Evolutionary conservation across 2,797 vertebrate genomes (phyloP), one percentile per base, ranked within the genome.

Genomic region (Margarornis squamiger): DNA sequence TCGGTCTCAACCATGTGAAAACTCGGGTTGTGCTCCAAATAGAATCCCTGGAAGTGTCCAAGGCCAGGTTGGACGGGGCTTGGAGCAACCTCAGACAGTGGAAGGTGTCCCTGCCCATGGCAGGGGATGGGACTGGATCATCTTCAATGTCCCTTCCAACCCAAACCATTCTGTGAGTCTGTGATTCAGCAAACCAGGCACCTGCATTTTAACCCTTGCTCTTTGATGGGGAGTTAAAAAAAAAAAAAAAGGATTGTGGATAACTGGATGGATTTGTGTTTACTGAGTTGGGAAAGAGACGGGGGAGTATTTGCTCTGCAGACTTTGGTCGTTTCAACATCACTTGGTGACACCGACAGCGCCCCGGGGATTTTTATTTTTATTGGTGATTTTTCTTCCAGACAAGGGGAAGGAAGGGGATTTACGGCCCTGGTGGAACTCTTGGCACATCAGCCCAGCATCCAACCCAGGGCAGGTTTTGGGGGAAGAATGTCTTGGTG

Each of bases 221-320:
- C 88, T 87, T 12, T 65, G 62, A 29, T 77, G 38, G 8, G 10
- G 3, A 9, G 19, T 52, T 21, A 41, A 16, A 24, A 23, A 27
- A 10, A 30, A 32, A 38, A 38, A 19, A 23, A 26, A 43, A 12
- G 3, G 18, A 10, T 29, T 39, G 74, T 36, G 84, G 76, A 55
- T 45, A 78, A 41, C 23, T 38, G 41, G 23, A 3, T 83, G 76
- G 36, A 90, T 58, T 46, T 26, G 65, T 86, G 88, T 96, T 96
- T 93, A 8, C 93, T 6, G 5, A 88, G 90, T 93, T 95, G 95
- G 83, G 96, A 95, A 96, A 96, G 92, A 86, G 48, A 54, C 22
- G 48, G 49, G 52, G 73, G 86, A 38, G 48, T 96, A 17, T 94
- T 96, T 96, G 62, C 90, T 19, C 72, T 90, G 88, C 82, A 93